These are phyloP conservation scores for Nomada ruficornis DNA, from an alignment of 2,888 invertebrate genomes.

Conservation along the genomic window DNA sequence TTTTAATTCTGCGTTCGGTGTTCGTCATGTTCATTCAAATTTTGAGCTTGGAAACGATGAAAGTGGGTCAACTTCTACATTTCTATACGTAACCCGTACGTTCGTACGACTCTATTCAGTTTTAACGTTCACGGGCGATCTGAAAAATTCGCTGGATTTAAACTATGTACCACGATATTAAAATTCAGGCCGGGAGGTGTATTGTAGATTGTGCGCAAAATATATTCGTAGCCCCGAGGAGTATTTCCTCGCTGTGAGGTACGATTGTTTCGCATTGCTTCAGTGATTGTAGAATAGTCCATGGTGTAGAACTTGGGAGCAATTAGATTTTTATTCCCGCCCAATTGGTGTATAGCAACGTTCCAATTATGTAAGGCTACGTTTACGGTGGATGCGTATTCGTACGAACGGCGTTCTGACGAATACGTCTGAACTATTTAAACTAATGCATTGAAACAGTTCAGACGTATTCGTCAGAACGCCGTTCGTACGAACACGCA, in stretches of 20 bases:
- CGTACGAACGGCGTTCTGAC: too few relatives aligned
- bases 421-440: too few relatives aligned
- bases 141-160: not conserved
- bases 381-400: too few relatives aligned
- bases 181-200: not conserved
- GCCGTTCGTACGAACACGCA: too few relatives aligned
- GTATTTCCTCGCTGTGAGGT: not conserved
- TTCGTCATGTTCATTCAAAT: too few relatives aligned
- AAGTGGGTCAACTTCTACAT: not conserved
- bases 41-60: too few relatives aligned
- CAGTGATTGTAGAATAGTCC: constrained; percentile 24
- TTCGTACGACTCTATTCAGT: not conserved
- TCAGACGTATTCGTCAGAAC: too few relatives aligned
- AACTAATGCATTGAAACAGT: too few relatives aligned
- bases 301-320: not conserved
- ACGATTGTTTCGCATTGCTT: constrained; percentile 22
- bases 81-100: not conserved
- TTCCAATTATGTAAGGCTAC: not conserved
- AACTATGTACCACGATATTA: not conserved
- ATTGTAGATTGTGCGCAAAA: not conserved
- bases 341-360: constrained; percentile 1
- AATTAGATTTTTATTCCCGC: constrained; percentile 2
- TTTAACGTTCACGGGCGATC: not conserved
- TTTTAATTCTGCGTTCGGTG: too few relatives aligned
- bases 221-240: not conserved